Conservation (phyloP, 2,797 vertebrate species). For the Gila robusta region DNA sequence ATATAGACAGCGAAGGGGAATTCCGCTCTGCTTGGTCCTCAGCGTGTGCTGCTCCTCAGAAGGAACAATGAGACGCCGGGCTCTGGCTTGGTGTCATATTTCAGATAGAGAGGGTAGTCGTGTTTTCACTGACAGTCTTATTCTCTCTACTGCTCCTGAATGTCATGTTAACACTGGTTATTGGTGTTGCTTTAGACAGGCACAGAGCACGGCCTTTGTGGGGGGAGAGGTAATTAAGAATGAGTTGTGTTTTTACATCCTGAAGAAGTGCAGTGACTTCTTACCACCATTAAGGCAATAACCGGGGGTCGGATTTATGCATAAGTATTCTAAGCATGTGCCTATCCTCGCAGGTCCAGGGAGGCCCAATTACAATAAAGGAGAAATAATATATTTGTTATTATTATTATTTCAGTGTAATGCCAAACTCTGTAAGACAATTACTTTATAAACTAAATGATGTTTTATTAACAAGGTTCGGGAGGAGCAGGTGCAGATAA, state of each 20-base stretch:
- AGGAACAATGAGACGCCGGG: slow-evolving; percentile 76
- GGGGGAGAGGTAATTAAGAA: slow-evolving; percentile 43
- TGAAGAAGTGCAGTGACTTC: not conserved
- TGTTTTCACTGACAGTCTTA: slow-evolving; percentile 71
- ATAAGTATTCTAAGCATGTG: too few relatives aligned
- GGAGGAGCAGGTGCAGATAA: too few relatives aligned
- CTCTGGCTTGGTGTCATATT: slow-evolving; percentile 78
- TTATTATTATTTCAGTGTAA: not conserved
- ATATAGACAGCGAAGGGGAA: slow-evolving; percentile 86
- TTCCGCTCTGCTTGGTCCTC: slow-evolving; percentile 80
- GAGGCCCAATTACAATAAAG: too few relatives aligned
- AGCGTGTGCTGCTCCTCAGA: slow-evolving; percentile 76
- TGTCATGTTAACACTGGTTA: slow-evolving; percentile 55
- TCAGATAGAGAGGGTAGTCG: slow-evolving; percentile 77
- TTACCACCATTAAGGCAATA: not conserved
- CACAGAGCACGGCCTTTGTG: slow-evolving; percentile 35
- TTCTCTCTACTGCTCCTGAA: slow-evolving; percentile 46
- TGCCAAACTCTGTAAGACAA: not conserved
- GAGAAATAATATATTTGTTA: not conserved
- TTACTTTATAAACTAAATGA: not conserved
- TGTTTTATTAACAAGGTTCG: too few relatives aligned
- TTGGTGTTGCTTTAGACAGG: slow-evolving; percentile 42
- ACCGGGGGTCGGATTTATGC: too few relatives aligned
- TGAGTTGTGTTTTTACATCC: slow-evolving; percentile 30
- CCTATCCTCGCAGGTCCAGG: too few relatives aligned